phyloP scores from a whole-genome alignment of 2,888 invertebrate species.

The Dicycla oo region DNA sequence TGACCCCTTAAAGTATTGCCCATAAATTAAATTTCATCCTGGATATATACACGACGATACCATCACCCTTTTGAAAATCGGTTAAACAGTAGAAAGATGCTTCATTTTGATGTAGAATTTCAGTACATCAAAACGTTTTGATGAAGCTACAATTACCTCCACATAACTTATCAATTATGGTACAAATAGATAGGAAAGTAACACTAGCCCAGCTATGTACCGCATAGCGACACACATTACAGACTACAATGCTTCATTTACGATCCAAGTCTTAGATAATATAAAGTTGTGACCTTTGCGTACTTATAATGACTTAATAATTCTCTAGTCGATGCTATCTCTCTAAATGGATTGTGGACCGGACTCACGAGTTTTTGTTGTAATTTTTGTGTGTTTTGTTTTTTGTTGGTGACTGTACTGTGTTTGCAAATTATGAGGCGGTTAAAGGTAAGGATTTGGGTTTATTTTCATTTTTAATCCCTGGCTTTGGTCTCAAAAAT shows the following conservation, averaged over 20 bases:
- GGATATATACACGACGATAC: no score
- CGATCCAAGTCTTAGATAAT: slow-evolving; percentile 71
- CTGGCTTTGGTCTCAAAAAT: background rate
- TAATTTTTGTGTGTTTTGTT: slow-evolving; percentile 34
- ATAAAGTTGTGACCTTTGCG: slow-evolving; percentile 71
- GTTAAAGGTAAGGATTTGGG: slow-evolving; percentile 7
- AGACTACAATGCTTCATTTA: slow-evolving; percentile 64
- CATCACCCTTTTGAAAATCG: no score
- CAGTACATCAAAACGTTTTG: background rate
- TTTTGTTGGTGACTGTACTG: slow-evolving; percentile 41
- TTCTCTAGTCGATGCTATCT: slow-evolving; percentile 74
- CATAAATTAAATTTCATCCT: no score
- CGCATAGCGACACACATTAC: slow-evolving; percentile 56
- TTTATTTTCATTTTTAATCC: background rate
- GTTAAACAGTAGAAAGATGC: background rate
- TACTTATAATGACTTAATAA: slow-evolving; percentile 79
- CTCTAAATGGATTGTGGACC: slow-evolving; percentile 67
- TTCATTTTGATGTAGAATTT: background rate
- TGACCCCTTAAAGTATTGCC: no score
- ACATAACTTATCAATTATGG: slow-evolving; percentile 36
- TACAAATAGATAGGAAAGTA: slow-evolving; percentile 17
- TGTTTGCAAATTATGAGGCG: slow-evolving; percentile 34
- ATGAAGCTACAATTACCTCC: slow-evolving; percentile 9
- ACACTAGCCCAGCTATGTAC: slow-evolving; percentile 31
- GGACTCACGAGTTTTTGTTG: slow-evolving; percentile 53